phyloP scores from a whole-genome alignment of 2,113 vertebrate species.

The Alexandromys fortis region DNA sequence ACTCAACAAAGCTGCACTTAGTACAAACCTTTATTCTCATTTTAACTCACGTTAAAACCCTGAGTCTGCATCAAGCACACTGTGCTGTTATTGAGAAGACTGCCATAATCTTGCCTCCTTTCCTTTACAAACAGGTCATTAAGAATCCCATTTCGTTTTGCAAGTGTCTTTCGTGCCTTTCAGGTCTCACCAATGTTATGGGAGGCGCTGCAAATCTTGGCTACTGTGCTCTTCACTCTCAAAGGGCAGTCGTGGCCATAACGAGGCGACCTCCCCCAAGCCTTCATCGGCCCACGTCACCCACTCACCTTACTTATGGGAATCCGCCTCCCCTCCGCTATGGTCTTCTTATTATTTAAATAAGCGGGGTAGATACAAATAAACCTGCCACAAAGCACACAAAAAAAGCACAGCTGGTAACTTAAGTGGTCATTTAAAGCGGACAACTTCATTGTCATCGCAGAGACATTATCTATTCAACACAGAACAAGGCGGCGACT shows the following conservation, averaged over 20 bases:
- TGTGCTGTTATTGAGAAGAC: background rate
- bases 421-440: background rate
- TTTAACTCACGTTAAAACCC: background rate
- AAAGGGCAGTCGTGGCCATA: background rate
- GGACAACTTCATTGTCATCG: background rate
- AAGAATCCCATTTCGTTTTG: background rate
- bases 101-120: background rate
- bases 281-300: background rate
- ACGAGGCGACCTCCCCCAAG: background rate
- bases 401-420: constrained; percentile 37
- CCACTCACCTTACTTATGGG: constrained; percentile 91
- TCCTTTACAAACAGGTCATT: background rate
- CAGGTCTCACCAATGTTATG: background rate
- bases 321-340: constrained; percentile 96
- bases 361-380: constrained; percentile 96
- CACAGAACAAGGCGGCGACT: background rate
- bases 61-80: background rate
- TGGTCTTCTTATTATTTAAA: constrained; percentile 98
- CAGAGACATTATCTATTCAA: background rate
- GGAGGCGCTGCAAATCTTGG: background rate
- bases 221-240: background rate
- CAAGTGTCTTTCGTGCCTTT: background rate
- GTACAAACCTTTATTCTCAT: background rate
- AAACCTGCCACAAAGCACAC: constrained; percentile 86
- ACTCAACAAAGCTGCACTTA: background rate